phyloP scores from a whole-genome alignment of 2,113 vertebrate genomes.

The Ceyx cyanopectus region DNA sequence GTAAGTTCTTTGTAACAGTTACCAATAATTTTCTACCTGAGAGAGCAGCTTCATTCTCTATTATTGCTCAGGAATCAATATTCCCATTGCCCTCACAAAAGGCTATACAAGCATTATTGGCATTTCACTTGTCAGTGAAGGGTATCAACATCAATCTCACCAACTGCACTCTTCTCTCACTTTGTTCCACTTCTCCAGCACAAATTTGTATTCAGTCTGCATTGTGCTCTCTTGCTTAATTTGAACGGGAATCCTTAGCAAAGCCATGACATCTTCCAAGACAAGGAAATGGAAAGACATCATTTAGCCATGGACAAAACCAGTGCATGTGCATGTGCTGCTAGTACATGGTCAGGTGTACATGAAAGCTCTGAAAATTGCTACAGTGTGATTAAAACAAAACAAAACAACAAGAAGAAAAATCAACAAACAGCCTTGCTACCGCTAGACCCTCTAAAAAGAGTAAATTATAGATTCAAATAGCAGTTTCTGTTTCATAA shows the following conservation, averaged over 20 bases:
- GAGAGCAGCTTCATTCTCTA: constrained; percentile 88
- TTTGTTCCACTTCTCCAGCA: constrained; percentile 67
- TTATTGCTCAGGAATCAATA: constrained; percentile 90
- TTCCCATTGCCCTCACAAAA: constrained; percentile 89
- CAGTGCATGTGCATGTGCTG: neutral
- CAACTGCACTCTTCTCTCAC: constrained; percentile 79
- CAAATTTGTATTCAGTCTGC: constrained; percentile 73
- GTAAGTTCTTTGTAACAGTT: constrained; percentile 88
- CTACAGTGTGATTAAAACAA: neutral
- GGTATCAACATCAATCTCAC: constrained; percentile 87
- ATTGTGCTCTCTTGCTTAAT: constrained; percentile 1
- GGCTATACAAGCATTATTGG: constrained; percentile 92
- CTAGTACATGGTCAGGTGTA: neutral
- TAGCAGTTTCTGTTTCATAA: neutral
- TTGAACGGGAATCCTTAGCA: constrained; percentile 71
- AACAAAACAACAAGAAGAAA: neutral
- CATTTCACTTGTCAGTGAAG: constrained; percentile 90
- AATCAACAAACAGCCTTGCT: neutral
- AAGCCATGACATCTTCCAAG: constrained; percentile 14
- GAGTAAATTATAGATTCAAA: neutral
- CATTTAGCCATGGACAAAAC: neutral
- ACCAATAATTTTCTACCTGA: constrained; percentile 91
- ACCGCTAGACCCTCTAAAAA: neutral
- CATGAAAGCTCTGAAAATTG: neutral
- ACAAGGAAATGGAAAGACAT: constrained; percentile 45